Evolutionary conservation across 1,140 invertebrate genomes (phyloP).

Genomic region (Sinonovacula constricta): DNA sequence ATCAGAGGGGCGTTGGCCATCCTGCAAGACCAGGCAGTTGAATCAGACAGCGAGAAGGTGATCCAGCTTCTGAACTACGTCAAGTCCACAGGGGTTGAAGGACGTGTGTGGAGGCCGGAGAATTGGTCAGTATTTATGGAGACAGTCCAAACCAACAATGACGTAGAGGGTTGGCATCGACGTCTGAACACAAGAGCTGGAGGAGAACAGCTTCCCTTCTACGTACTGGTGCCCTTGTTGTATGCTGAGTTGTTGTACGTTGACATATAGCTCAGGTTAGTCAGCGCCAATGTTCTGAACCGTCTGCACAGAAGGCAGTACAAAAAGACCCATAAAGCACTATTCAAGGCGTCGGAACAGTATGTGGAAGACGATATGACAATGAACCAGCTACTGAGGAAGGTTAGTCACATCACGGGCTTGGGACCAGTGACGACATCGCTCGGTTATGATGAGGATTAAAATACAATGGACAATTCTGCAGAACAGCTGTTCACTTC

Average conservation of each 20-base stretch:
- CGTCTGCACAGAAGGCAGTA: background rate
- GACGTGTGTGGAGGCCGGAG: background rate
- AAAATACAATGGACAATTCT: too few relatives aligned
- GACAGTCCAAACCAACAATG: too few relatives aligned
- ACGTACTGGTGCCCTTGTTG: too few relatives aligned
- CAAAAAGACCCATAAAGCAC: background rate
- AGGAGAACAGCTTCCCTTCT: too few relatives aligned
- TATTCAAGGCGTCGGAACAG: background rate
- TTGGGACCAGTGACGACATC: too few relatives aligned
- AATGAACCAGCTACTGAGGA: background rate
- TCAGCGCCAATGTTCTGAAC: background rate
- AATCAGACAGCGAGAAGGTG: background rate
- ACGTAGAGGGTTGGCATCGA: constrained; percentile 15
- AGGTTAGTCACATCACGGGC: background rate
- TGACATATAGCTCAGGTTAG: constrained; percentile 11
- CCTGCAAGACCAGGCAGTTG: background rate
- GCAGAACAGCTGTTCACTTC: too few relatives aligned
- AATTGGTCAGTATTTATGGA: constrained; percentile 27
- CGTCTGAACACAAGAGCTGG: too few relatives aligned
- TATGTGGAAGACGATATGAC: constrained; percentile 6
- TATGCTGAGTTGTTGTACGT: background rate
- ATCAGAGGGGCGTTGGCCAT: background rate
- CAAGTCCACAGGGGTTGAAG: background rate
- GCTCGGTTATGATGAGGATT: too few relatives aligned
- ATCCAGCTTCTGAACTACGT: background rate